These are phyloP conservation scores for Girardinichthys multiradiatus DNA, from an alignment of 2,113 vertebrate genomes.

Conservation along the genomic window DNA sequence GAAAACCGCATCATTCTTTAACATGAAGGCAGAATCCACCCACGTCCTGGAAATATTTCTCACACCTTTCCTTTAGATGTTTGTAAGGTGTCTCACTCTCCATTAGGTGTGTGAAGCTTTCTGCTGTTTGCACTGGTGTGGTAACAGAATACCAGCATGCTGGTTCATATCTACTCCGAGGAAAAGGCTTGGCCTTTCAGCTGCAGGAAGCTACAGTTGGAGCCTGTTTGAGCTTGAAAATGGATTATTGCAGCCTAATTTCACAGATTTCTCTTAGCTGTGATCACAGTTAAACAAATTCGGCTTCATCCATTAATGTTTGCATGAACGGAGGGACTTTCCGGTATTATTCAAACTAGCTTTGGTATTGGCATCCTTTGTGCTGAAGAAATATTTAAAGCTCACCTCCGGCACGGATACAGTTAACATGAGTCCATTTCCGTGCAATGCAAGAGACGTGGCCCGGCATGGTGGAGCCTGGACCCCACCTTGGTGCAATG, in stretches of 20 bases:
- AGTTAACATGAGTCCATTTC: no score
- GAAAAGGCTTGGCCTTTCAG: slow-evolving; percentile 21
- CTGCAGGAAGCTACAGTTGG: slow-evolving; percentile 1
- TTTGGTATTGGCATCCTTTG: background rate
- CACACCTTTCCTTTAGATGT: background rate
- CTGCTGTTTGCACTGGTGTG: background rate
- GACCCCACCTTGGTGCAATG: no score
- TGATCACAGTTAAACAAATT: slow-evolving; percentile 12
- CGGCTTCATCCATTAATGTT: background rate
- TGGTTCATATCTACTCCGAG: slow-evolving; percentile 20
- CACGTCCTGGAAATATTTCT: no score
- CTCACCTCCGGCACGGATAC: background rate
- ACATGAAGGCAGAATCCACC: no score
- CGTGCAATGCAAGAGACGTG: no score
- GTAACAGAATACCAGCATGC: slow-evolving; percentile 27
- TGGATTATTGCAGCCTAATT: slow-evolving; percentile 17
- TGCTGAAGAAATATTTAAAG: background rate
- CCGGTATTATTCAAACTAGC: background rate
- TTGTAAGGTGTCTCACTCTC: background rate
- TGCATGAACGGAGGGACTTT: slow-evolving; percentile 19
- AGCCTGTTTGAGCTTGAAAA: slow-evolving; percentile 44
- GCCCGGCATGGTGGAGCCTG: no score
- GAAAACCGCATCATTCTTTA: no score
- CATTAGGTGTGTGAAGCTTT: background rate
- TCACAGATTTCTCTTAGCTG: background rate